Evolutionary conservation across 2,888 invertebrate genomes (phyloP).

Genomic region (Noctua comes): DNA sequence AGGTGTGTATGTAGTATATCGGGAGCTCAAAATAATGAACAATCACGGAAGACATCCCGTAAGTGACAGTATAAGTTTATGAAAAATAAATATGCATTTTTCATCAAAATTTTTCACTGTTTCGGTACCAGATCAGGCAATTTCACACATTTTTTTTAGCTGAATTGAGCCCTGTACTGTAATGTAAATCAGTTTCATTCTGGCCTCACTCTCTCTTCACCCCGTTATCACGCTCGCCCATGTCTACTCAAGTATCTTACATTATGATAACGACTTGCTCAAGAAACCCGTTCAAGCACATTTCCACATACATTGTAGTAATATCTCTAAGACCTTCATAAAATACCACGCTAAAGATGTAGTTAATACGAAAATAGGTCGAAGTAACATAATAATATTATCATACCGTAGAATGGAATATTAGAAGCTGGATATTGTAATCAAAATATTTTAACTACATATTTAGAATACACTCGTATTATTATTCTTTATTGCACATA

Average conservation of each 20-base stretch:
- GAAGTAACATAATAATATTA: background rate
- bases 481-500: too few species aligned
- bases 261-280: conserved; percentile 12
- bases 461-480: background rate
- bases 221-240: background rate
- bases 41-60: too few species aligned
- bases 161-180: background rate
- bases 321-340: conserved; percentile 26
- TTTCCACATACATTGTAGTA: conserved; percentile 11
- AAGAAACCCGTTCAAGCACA: conserved; percentile 10
- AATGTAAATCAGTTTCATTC: background rate
- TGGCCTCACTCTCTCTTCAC: background rate
- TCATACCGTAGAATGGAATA: background rate
- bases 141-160: background rate
- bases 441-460: background rate
- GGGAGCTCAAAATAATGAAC: too few species aligned
- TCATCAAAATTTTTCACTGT: background rate
- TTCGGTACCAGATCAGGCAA: background rate
- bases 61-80: too few species aligned
- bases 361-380: conserved; percentile 17
- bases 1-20: too few species aligned
- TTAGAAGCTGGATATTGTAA: background rate
- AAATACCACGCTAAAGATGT: background rate
- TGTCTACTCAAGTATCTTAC: background rate
- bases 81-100: too few species aligned